These are phyloP conservation scores for Sturmia bella DNA, from an alignment of 2,888 invertebrate genomes.

Conservation along the genomic window DNA sequence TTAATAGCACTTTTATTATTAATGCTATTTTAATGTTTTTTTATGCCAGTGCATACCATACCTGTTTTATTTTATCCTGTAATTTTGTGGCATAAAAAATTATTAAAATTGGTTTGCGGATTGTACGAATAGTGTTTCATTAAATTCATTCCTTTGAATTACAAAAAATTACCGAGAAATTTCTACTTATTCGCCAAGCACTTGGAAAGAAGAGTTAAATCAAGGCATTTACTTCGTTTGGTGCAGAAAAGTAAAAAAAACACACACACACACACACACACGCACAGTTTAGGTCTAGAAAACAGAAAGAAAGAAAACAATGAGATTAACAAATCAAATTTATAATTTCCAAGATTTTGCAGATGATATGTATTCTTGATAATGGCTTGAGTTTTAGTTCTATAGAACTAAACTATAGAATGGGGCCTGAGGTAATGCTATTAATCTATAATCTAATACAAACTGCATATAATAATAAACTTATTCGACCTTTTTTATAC, in stretches of 20 bases:
- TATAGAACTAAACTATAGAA: too few relatives aligned
- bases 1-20: conserved; percentile 66
- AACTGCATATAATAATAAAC: too few relatives aligned
- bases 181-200: neutral
- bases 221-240: neutral
- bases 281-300: too few relatives aligned
- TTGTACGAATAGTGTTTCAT: conserved; percentile 46
- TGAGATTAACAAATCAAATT: too few relatives aligned
- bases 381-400: too few relatives aligned
- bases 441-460: too few relatives aligned
- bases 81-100: conserved; percentile 67
- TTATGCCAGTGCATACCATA: conserved; percentile 18
- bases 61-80: conserved; percentile 49
- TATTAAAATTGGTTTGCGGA: conserved; percentile 59
- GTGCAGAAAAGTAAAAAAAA: neutral
- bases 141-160: conserved; percentile 45
- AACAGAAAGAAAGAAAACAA: too few relatives aligned
- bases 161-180: conserved; percentile 23
- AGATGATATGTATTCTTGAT: too few relatives aligned
- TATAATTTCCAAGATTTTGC: too few relatives aligned
- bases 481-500: too few relatives aligned
- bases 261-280: too few relatives aligned
- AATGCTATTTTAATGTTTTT: conserved; percentile 61
- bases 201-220: neutral
- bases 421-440: too few relatives aligned